Evolutionary conservation across 2,113 vertebrate genomes (phyloP), one percentile per base, ranked within the genome.

Genomic region (Urocynchramus pylzowi): DNA sequence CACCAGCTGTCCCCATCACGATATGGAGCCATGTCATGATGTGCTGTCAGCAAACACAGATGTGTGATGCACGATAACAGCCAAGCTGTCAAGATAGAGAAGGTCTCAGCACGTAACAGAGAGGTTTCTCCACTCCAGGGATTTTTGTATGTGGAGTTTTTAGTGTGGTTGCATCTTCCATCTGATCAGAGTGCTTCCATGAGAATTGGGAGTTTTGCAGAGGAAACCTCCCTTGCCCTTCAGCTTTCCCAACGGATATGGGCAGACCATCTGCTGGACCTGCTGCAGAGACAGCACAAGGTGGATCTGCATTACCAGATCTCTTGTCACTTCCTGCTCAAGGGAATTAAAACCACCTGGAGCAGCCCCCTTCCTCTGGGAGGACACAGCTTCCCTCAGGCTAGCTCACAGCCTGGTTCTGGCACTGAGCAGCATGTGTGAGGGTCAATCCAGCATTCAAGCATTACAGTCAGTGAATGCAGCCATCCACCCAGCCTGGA

Each of bases 1-100:
- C 2, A 1, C 63, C 74, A 74, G 24, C 59, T 84, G 73, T 44
- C 81, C 16, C 47, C 17, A 13, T 33, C 39, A 2, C 1, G 10
- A 39, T 9, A 23, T 0, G 0, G 61, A 59, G 57, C 18, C 1
- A 0, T 50, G 76, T 84, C 24, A 0, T 42, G 31, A 24, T 6
- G 1, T 30, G 30, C 81, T 52, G 3, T 65, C 3, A 1, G 90
- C 33, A 76, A 45, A 44, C 2, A 0, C 79, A 74, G 57, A 83
- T 11, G 5, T 11, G 5, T 9, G 45, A 23, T 69, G 35, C 2
- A 6, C 65, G 37, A 10, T 45, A 89, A 44, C 23, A 90, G 75
- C 70, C 65, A 53, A 42, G n/a, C 75, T 16, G 9, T 61, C 11
- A 2, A 28, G 42, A 45, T 9, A 67, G 87, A 65, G 50, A 12